Evolutionary conservation across 2,888 invertebrate genomes (phyloP), one percentile per base, ranked within the genome.

Genomic region (Brachycybe producta): DNA sequence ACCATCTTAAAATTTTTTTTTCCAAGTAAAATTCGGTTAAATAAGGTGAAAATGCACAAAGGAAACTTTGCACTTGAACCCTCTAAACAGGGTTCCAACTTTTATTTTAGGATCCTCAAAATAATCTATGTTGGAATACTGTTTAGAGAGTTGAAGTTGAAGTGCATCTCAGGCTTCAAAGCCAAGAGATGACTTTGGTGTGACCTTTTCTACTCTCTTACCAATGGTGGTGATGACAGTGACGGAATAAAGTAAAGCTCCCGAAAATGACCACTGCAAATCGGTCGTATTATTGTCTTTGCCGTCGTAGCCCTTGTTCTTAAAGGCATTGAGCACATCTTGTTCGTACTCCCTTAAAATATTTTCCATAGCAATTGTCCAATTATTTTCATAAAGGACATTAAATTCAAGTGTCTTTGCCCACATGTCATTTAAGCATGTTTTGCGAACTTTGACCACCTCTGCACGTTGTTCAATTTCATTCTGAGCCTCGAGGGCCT

Each of bases 151-250:
- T n/a, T n/a, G n/a, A n/a, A n/a, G n/a, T n/a, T n/a, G n/a, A n/a
- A n/a, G n/a, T n/a, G n/a, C n/a, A n/a, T n/a, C n/a, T n/a, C n/a
- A n/a, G n/a, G n/a, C n/a, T n/a, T n/a, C n/a, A n/a, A n/a, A n/a
- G n/a, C n/a, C n/a, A n/a, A n/a, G n/a, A n/a, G n/a, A 42, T 51
- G 2, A 21, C 2, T 5, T 24, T 43, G 38, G 11, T 30, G 8
- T 30, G 8, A 50, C n/a, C n/a, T n/a, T n/a, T n/a, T n/a, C n/a
- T n/a, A n/a, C n/a, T n/a, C 45, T 65, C 77, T 75, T 66, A 86
- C 87, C 88, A 65, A 88, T 85, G 47, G 88, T 88, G 56, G 87
- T 88, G 64, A 87, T 83, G 60, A 87, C 76, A 36, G 86, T 86
- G 61, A 88, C 78, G 58, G 84, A 84, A 66, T 86, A 88, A 42